These are phyloP conservation scores for Larimichthys polyactis DNA, from an alignment of 2,113 vertebrate genomes.

Conservation along the genomic window DNA sequence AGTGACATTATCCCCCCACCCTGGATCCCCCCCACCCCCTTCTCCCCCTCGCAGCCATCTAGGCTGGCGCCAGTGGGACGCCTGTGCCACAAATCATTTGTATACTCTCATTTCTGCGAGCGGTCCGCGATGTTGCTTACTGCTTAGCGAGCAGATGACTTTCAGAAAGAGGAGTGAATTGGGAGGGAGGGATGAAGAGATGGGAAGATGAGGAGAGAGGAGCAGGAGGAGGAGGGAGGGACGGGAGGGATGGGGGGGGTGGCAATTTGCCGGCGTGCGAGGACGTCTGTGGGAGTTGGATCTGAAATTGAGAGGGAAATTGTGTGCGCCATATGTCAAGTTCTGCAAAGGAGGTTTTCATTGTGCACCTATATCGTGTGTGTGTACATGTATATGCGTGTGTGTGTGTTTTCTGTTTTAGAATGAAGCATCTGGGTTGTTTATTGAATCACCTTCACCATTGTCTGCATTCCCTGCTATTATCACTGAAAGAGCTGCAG, in stretches of 20 bases:
- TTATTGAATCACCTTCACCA: constrained; percentile 74
- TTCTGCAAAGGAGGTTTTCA: constrained; percentile 77
- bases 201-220: constrained; percentile 61
- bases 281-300: constrained; percentile 80
- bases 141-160: constrained; percentile 86
- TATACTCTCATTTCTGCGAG: constrained; percentile 85
- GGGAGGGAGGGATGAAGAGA: constrained; percentile 67
- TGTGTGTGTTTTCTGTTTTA: constrained; percentile 52
- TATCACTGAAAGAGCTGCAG: constrained; percentile 67
- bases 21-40: constrained; percentile 22
- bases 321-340: constrained; percentile 82
- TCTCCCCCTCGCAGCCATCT: constrained; percentile 55
- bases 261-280: constrained; percentile 77
- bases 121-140: constrained; percentile 83
- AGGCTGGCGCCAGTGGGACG: constrained; percentile 81
- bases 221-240: constrained; percentile 1
- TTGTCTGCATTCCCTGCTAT: constrained; percentile 70
- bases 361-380: constrained; percentile 53
- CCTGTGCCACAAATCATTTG: constrained; percentile 88
- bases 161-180: constrained; percentile 80
- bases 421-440: constrained; percentile 70
- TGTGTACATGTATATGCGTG: constrained; percentile 25
- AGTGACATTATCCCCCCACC: constrained; percentile 81
- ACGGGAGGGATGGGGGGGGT: constrained; percentile 21
- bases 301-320: constrained; percentile 83